Conservation (phyloP, 2,113 vertebrate species). For the Anguilla japonica region DNA sequence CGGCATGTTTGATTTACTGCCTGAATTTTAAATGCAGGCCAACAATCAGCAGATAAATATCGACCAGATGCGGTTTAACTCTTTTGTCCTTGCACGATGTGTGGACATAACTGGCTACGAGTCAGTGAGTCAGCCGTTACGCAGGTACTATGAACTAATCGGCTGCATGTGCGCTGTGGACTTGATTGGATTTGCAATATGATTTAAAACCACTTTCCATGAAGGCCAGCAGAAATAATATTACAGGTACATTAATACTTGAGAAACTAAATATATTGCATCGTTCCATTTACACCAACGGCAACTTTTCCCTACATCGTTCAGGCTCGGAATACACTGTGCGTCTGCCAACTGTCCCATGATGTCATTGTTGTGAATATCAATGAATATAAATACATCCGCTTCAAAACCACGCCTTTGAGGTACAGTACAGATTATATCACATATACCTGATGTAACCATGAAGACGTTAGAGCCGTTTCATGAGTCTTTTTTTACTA, state of each 20-base stretch:
- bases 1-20: not conserved
- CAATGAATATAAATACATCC: not conserved
- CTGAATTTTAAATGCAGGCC: not conserved
- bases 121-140: constrained; percentile 59
- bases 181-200: not conserved
- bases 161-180: constrained; percentile 28
- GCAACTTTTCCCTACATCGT: not conserved
- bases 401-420: not conserved
- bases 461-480: not conserved
- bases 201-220: not conserved
- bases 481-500: not conserved
- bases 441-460: not conserved
- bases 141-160: constrained; percentile 59
- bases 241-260: not conserved
- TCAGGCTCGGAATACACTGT: not conserved
- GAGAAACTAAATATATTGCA: not conserved
- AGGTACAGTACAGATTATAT: not conserved
- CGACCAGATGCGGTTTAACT: constrained; percentile 31
- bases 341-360: not conserved
- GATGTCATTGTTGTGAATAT: not conserved
- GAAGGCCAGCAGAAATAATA: not conserved
- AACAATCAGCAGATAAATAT: not conserved
- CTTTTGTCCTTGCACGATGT: not conserved
- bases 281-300: not conserved
- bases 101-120: constrained; percentile 41